Conservation (phyloP, 2,888 invertebrate species). For the Lasioglossum villosulum region DNA sequence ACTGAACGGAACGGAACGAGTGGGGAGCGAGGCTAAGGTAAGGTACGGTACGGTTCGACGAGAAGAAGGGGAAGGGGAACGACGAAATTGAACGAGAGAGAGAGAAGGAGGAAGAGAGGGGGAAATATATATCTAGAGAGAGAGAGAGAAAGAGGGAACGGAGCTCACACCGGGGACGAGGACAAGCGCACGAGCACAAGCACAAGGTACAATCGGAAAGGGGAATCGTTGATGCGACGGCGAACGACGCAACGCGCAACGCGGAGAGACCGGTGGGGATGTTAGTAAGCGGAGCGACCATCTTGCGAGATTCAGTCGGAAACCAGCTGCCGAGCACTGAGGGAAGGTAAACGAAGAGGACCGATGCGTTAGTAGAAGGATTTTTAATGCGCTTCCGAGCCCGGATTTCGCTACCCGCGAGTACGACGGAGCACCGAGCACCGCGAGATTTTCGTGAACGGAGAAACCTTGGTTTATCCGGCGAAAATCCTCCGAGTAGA, state of each 20-base stretch:
- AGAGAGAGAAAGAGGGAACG: neutral
- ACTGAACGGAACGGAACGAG: conserved; percentile 34
- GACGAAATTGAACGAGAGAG: neutral
- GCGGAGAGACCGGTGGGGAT: conserved; percentile 27
- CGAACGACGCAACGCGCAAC: neutral
- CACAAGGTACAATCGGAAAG: neutral
- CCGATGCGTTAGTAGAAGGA: conserved; percentile 83
- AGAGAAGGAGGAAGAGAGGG: neutral
- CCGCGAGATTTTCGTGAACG: conserved; percentile 68
- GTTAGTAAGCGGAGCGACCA: conserved; percentile 67
- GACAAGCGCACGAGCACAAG: neutral
- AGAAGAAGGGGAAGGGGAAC: neutral
- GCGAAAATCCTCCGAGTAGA: conserved; percentile 62
- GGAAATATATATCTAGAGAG: neutral
- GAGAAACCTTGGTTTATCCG: conserved; percentile 58
- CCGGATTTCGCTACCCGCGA: conserved; percentile 80
- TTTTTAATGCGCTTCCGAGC: conserved; percentile 84
- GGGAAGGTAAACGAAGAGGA: conserved; percentile 81
- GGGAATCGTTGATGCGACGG: conserved; percentile 34
- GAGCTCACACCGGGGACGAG: neutral
- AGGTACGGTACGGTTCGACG: neutral
- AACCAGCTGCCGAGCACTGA: conserved; percentile 84
- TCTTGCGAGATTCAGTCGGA: conserved; percentile 80
- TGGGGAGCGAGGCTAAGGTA: conserved; percentile 12
- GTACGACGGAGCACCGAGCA: conserved; percentile 74